Evolutionary conservation across 2,888 invertebrate species (phyloP).

Genomic region (Crossocerus cetratus): DNA sequence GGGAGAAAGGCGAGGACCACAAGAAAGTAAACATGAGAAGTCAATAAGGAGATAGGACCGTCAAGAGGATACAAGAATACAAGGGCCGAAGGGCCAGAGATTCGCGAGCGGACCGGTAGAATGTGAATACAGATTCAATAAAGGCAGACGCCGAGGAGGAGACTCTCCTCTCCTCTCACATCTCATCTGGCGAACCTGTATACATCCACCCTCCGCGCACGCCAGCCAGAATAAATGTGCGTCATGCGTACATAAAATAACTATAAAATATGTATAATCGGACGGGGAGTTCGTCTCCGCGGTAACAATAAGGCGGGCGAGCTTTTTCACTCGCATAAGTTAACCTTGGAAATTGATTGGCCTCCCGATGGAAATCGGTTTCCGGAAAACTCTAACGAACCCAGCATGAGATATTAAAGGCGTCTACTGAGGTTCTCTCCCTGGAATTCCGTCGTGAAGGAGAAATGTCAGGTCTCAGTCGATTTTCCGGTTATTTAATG

Average conservation of each 20-base stretch:
- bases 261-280: constrained; percentile 43
- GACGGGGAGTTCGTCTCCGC: constrained; percentile 15
- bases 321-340: constrained; percentile 24
- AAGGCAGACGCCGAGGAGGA: constrained; percentile 16
- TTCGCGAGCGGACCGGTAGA: constrained; percentile 23
- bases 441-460: no score
- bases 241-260: constrained; percentile 50
- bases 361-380: no score
- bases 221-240: constrained; percentile 41
- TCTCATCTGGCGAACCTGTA: constrained; percentile 1
- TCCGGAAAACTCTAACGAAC: no score
- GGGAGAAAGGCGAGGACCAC: no score
- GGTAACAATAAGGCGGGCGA: constrained; percentile 20
- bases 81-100: constrained; percentile 7
- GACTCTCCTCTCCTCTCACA: constrained; percentile 21
- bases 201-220: constrained; percentile 12
- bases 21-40: no score
- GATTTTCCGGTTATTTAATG: no score
- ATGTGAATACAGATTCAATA: constrained; percentile 56
- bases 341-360: background rate
- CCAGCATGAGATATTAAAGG: no score
- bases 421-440: no score
- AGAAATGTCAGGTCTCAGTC: no score
- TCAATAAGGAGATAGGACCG: no score
- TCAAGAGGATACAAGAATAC: background rate